Evolutionary conservation across 1,140 invertebrate genomes (phyloP).

Genomic region (Andricus grossulariae): DNA sequence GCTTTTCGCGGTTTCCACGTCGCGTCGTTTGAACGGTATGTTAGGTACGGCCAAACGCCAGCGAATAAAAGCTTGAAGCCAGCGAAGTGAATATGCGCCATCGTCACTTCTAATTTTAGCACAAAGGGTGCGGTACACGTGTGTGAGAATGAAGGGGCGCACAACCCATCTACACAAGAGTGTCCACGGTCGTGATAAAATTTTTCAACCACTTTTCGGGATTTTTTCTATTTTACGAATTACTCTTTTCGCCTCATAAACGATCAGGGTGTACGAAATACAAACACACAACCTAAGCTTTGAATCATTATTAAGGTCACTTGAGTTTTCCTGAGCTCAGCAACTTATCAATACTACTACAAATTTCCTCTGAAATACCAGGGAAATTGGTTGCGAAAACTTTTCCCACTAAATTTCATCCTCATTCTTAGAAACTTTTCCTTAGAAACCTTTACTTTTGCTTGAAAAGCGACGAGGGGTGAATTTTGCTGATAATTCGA

Average conservation of each 20-base stretch:
- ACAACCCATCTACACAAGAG: background rate
- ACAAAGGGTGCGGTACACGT: slow-evolving; percentile 62
- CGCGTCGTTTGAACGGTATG: slow-evolving; percentile 15
- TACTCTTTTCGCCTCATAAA: background rate
- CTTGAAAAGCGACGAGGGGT: no score
- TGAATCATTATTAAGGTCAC: slow-evolving; percentile 14
- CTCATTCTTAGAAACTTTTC: no score
- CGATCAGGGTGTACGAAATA: slow-evolving; percentile 11
- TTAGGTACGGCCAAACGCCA: slow-evolving; percentile 11
- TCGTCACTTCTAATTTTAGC: slow-evolving; percentile 71
- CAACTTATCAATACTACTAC: background rate
- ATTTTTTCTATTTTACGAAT: background rate
- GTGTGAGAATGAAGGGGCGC: slow-evolving; percentile 20
- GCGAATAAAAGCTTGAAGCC: slow-evolving; percentile 59
- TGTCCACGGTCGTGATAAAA: background rate
- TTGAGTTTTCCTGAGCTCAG: background rate
- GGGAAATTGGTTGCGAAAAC: no score
- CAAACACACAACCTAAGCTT: background rate
- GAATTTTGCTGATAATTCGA: no score
- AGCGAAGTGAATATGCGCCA: slow-evolving; percentile 65
- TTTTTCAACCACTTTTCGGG: slow-evolving; percentile 10
- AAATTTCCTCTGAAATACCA: no score
- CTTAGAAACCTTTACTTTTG: no score
- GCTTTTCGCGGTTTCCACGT: slow-evolving; percentile 18
- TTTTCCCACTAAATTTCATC: no score